These are phyloP conservation scores for Mesitornis unicolor DNA, from an alignment of 2,113 vertebrate genomes.

Conservation along the genomic window DNA sequence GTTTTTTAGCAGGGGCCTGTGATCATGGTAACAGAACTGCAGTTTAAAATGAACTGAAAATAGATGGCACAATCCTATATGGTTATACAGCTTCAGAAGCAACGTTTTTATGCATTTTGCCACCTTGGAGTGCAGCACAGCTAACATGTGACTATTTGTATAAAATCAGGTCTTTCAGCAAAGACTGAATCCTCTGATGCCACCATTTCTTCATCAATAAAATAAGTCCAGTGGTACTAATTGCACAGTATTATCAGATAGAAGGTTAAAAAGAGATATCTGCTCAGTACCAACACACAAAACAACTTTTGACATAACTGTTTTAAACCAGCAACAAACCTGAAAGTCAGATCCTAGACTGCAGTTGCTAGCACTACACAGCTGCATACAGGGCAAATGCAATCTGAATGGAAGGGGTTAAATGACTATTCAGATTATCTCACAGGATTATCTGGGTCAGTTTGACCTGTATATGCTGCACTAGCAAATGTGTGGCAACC, in stretches of 20 bases:
- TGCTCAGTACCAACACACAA: not conserved
- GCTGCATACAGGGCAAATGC: not conserved
- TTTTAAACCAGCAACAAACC: not conserved
- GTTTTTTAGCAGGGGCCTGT: not conserved
- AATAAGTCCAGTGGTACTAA: not conserved
- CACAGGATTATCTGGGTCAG: not conserved
- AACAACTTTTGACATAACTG: not conserved
- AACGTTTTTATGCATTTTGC: not conserved
- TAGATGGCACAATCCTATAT: not conserved
- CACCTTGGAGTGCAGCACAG: not conserved
- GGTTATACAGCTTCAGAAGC: not conserved
- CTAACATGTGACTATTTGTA: not conserved
- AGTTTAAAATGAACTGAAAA: not conserved
- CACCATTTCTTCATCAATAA: slow-evolving; percentile 5
- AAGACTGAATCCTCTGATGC: not conserved
- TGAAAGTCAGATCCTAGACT: not conserved
- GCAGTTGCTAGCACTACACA: not conserved
- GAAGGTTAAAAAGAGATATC: not conserved
- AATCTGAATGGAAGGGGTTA: not conserved
- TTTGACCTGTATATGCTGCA: not conserved
- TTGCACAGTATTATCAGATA: not conserved
- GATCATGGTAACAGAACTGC: not conserved
- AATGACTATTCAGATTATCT: not conserved
- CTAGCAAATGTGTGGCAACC: not conserved
- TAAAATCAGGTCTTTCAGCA: not conserved